These are phyloP conservation scores for Acrossocheilus fasciatus DNA, from an alignment of 2,797 vertebrate genomes.

Conservation along the genomic window DNA sequence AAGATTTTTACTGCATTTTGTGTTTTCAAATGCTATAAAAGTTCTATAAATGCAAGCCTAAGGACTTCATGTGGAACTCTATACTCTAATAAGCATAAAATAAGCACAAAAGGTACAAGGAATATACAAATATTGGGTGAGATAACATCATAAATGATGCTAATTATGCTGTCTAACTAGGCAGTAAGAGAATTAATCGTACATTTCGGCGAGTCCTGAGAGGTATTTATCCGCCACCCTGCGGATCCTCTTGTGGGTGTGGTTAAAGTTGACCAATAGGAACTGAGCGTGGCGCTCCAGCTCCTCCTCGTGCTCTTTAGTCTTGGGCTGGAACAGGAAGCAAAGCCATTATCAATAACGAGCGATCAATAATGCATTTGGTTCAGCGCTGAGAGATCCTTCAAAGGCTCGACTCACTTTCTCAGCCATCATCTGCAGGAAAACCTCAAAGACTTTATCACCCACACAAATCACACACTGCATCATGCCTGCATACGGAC, in stretches of 20 bases:
- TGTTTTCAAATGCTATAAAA: background rate
- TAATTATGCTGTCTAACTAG: background rate
- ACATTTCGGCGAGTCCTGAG: slow-evolving; percentile 96
- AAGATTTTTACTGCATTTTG: background rate
- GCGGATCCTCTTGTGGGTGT: slow-evolving; percentile 96
- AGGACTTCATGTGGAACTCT: background rate
- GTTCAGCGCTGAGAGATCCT: background rate
- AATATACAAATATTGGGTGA: background rate
- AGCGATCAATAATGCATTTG: background rate
- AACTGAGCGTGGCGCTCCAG: slow-evolving; percentile 95
- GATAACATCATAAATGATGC: background rate
- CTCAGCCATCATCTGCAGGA: slow-evolving; percentile 96
- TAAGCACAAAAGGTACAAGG: background rate
- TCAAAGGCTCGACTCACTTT: slow-evolving; percentile 79
- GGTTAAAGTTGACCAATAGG: slow-evolving; percentile 95
- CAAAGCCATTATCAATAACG: background rate
- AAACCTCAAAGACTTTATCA: slow-evolving; percentile 97
- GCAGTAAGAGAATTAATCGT: slow-evolving; percentile 49
- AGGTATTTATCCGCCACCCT: slow-evolving; percentile 97
- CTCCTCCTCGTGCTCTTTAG: slow-evolving; percentile 95
- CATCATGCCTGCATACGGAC: slow-evolving; percentile 88
- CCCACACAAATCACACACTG: slow-evolving; percentile 96
- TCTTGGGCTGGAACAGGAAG: slow-evolving; percentile 84
- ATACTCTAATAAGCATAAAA: background rate
- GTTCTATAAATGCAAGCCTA: background rate